Evolutionary conservation across 37 sponge, comb jelly and placozoan species (phyloP).

Genomic region (Oscarella lobularis): DNA sequence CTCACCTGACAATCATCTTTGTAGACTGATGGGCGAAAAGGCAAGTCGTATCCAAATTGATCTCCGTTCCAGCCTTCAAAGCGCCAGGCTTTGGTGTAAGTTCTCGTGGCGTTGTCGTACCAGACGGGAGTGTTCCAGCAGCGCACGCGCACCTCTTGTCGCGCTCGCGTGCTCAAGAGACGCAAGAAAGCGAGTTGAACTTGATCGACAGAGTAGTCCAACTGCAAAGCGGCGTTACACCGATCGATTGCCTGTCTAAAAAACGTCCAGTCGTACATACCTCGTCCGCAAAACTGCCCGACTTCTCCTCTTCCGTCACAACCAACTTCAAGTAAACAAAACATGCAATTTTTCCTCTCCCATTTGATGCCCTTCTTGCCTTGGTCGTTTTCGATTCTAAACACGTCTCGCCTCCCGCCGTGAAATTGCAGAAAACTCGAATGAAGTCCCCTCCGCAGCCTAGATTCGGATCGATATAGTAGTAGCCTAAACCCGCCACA

Average conservation of each 20-base stretch:
- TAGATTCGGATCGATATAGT: slow-evolving; percentile 74
- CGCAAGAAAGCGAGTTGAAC: background rate
- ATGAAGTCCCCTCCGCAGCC: slow-evolving; percentile 43
- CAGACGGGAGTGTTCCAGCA: background rate
- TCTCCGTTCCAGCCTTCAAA: background rate
- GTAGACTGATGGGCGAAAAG: background rate
- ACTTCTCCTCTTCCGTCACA: background rate
- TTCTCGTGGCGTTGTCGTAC: background rate
- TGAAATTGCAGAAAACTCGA: slow-evolving; percentile 32
- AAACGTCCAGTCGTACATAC: background rate
- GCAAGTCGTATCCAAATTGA: background rate
- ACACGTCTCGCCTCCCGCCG: background rate
- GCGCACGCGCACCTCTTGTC: background rate
- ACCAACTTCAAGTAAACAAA: background rate
- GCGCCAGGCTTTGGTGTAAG: background rate
- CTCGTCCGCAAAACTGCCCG: background rate
- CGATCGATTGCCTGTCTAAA: background rate
- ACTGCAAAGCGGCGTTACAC: background rate
- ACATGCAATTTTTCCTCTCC: background rate
- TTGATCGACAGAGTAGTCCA: background rate
- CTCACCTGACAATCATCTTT: background rate
- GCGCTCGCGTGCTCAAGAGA: background rate
- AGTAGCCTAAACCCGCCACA: slow-evolving; percentile 20
- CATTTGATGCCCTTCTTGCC: background rate
- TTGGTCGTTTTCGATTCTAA: background rate